Evolutionary conservation across 2,888 invertebrate genomes (phyloP).

Genomic region (Ellobium chinense): DNA sequence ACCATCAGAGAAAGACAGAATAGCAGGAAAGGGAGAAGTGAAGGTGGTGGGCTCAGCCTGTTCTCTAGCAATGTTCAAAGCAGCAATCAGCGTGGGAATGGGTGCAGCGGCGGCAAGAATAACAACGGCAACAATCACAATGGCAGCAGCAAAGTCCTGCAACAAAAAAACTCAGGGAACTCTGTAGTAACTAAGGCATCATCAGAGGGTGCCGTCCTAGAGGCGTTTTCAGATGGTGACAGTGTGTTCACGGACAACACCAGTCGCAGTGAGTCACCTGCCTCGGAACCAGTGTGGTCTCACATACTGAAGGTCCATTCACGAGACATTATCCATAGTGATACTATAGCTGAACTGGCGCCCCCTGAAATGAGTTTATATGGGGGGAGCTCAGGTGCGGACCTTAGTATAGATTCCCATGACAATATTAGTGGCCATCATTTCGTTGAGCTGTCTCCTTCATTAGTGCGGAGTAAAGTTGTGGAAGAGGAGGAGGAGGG

Average conservation of each 20-base stretch:
- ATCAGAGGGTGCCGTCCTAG: slow-evolving; percentile 71
- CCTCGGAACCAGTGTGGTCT: slow-evolving; percentile 70
- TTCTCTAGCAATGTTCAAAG: neutral
- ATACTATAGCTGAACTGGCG: slow-evolving; percentile 66
- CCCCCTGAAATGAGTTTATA: slow-evolving; percentile 54
- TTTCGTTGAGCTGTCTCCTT: slow-evolving; percentile 11
- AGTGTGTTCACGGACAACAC: slow-evolving; percentile 72
- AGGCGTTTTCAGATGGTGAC: slow-evolving; percentile 69
- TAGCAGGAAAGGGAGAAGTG: slow-evolving; percentile 36
- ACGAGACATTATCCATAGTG: slow-evolving; percentile 70
- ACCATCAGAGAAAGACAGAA: slow-evolving; percentile 79
- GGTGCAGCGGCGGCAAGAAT: slow-evolving; percentile 24
- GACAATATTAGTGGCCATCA: slow-evolving; percentile 38
- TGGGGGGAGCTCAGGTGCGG: slow-evolving; percentile 29
- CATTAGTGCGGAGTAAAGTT: neutral
- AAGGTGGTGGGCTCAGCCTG: slow-evolving; percentile 22
- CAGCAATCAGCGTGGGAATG: slow-evolving; percentile 27
- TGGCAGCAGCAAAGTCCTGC: slow-evolving; percentile 40
- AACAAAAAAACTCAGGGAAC: slow-evolving; percentile 62
- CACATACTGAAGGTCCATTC: slow-evolving; percentile 56
- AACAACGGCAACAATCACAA: neutral
- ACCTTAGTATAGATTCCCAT: slow-evolving; percentile 42
- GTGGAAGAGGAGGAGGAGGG: slow-evolving; percentile 9
- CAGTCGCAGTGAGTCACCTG: slow-evolving; percentile 73
- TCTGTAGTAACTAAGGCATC: slow-evolving; percentile 69